Conservation (phyloP, 2,888 invertebrate species). For the Coelogynopora nodosa region DNA sequence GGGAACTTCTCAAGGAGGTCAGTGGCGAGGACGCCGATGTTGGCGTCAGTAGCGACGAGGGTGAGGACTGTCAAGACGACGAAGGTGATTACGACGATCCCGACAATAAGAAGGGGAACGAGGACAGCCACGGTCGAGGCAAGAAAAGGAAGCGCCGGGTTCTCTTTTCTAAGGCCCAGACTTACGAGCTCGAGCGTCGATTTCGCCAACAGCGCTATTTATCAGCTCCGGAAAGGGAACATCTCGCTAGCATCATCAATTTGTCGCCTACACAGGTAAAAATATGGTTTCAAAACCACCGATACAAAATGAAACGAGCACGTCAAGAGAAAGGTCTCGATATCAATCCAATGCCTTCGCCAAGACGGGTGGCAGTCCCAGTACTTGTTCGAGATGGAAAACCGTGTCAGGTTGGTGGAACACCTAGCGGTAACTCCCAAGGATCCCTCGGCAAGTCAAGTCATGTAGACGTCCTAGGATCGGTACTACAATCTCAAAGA, state of each 20-base stretch:
- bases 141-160: conserved; percentile 78
- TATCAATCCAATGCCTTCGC: conserved; percentile 36
- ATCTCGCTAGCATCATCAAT: conserved; percentile 88
- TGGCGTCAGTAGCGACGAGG: background rate
- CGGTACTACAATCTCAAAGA: background rate
- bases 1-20: background rate
- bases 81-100: conserved; percentile 27
- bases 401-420: background rate
- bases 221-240: conserved; percentile 92
- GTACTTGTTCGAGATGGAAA: conserved; percentile 30
- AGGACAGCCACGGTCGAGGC: background rate
- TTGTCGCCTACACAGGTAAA: conserved; percentile 92
- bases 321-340: conserved; percentile 81
- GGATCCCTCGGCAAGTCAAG: background rate
- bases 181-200: conserved; percentile 89
- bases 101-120: background rate
- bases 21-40: background rate
- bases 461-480: background rate
- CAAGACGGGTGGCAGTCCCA: conserved; percentile 2
- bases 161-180: conserved; percentile 95
- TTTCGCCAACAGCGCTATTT: conserved; percentile 96
- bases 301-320: conserved; percentile 97
- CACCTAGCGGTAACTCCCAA: background rate
- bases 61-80: conserved; percentile 29
- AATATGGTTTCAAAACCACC: conserved; percentile 99